A percentile compares a stretch with the other conserved stretches of the same genome.
Conservation (phyloP, 2,888 invertebrate genomes). For the Zaprionus obscuricornis region DNA sequence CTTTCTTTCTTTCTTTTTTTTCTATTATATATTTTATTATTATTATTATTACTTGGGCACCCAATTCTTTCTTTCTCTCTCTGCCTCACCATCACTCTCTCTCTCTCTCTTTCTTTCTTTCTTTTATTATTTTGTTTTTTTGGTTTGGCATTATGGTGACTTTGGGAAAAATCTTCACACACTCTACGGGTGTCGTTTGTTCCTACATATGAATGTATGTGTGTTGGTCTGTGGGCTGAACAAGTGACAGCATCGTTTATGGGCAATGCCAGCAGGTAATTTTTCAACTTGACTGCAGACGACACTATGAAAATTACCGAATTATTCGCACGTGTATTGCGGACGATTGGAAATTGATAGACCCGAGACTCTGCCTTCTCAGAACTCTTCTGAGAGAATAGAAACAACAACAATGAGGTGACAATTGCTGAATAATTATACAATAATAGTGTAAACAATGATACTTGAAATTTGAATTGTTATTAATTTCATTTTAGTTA, state of each 20-base stretch:
- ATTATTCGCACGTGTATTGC: slow-evolving; percentile 74
- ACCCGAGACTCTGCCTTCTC: slow-evolving; percentile 35
- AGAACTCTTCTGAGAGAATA: slow-evolving; percentile 27
- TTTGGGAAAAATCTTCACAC: slow-evolving; percentile 68
- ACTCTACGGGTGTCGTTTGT: slow-evolving; percentile 43
- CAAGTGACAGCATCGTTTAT: slow-evolving; percentile 74
- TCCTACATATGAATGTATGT: slow-evolving; percentile 6
- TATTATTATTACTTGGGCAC: slow-evolving; percentile 50
- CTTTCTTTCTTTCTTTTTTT: slow-evolving; percentile 51
- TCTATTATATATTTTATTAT: slow-evolving; percentile 54
- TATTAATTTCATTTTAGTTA: no score
- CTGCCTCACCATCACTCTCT: slow-evolving; percentile 67
- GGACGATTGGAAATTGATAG: slow-evolving; percentile 60
- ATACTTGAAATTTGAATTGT: no score
- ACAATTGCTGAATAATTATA: slow-evolving; percentile 44
- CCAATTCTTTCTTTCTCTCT: slow-evolving; percentile 27
- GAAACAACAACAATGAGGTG: slow-evolving; percentile 28
- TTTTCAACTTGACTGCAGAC: slow-evolving; percentile 54
- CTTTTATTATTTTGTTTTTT: neutral
- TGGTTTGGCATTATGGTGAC: slow-evolving; percentile 51
- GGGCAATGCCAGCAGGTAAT: slow-evolving; percentile 66
- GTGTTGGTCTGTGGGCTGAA: slow-evolving; percentile 39
- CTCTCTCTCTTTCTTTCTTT: slow-evolving; percentile 37
- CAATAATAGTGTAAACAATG: no score
- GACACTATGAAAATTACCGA: slow-evolving; percentile 45